Conservation (phyloP, 2,797 vertebrate species). For the Psittacula derbiana region DNA sequence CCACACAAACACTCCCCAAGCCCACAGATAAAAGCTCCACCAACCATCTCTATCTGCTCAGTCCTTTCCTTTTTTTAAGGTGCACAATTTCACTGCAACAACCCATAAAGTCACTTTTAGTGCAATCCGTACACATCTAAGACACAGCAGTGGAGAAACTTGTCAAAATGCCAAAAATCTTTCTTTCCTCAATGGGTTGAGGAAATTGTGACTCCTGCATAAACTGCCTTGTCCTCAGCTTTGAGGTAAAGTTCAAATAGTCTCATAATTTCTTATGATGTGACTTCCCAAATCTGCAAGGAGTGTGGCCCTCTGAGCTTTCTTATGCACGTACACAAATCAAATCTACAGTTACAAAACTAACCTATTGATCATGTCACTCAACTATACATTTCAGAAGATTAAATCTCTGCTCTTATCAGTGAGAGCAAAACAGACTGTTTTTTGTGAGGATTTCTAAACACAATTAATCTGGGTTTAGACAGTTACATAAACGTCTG, state of each 20-base stretch:
- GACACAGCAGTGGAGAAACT: neutral
- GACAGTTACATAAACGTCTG: conserved; percentile 21
- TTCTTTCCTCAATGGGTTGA: neutral
- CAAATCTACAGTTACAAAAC: neutral
- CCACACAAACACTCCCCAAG: neutral
- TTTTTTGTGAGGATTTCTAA: neutral
- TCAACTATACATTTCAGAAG: neutral
- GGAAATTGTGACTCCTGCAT: neutral
- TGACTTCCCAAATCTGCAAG: neutral
- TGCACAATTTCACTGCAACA: neutral
- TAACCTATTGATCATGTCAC: neutral
- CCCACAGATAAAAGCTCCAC: neutral
- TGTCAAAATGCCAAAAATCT: neutral
- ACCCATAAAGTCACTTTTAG: neutral
- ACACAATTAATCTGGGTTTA: conserved; percentile 36
- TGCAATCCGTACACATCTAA: neutral
- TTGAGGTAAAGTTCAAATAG: neutral
- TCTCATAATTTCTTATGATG: neutral
- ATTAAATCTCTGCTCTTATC: neutral
- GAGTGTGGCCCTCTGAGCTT: neutral
- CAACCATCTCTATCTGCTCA: neutral
- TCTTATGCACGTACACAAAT: neutral
- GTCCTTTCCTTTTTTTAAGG: neutral
- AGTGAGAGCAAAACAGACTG: neutral
- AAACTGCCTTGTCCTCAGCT: neutral